phyloP scores from a whole-genome alignment of 2,888 invertebrate genomes.

The Ypsolopha sequella region DNA sequence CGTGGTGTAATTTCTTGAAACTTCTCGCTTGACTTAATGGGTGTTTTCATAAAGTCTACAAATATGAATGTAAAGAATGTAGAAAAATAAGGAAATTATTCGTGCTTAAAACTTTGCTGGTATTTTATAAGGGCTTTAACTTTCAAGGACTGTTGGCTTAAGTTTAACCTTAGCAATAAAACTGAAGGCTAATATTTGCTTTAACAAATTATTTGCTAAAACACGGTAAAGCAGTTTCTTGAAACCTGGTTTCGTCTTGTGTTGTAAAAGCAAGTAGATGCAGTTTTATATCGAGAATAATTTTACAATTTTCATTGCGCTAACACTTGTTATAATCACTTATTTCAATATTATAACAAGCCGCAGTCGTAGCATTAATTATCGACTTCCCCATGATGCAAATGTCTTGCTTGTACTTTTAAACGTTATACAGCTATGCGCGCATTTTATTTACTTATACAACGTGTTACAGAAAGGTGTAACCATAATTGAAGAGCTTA shows the following conservation, averaged over 20 bases:
- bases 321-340: not conserved
- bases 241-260: not conserved
- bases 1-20: slow-evolving; percentile 11
- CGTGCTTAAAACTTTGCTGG: not conserved
- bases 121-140: not conserved
- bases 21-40: not conserved
- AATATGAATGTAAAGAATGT: too few species aligned
- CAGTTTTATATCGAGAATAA: not conserved
- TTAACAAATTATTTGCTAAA: not conserved
- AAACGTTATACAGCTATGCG: too few species aligned
- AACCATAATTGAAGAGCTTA: too few species aligned
- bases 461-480: too few species aligned
- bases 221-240: not conserved
- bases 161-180: not conserved
- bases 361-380: too few species aligned
- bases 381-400: too few species aligned
- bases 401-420: too few species aligned
- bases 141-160: too few species aligned
- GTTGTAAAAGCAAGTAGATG: not conserved
- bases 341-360: not conserved
- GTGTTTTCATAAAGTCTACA: not conserved
- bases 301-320: not conserved
- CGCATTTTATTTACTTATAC: too few species aligned
- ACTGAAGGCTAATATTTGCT: not conserved
- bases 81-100: not conserved